phyloP scores from a whole-genome alignment of 2,113 vertebrate genomes.

The Bos taurus region DNA sequence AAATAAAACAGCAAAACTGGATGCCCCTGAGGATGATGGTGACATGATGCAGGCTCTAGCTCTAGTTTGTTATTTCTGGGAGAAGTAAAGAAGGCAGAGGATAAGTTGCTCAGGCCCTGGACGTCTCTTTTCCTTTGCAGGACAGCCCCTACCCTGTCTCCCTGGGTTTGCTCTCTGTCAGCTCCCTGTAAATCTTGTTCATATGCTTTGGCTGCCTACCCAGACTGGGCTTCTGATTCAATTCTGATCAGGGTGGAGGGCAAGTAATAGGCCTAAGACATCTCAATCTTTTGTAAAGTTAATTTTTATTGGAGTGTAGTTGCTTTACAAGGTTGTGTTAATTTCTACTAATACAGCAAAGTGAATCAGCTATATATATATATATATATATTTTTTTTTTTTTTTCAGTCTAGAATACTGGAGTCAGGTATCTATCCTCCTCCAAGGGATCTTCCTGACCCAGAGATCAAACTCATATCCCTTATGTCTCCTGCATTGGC shows the following conservation, averaged over 20 bases:
- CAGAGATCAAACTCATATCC: not conserved
- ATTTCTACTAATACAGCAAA: not conserved
- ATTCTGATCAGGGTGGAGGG: not conserved
- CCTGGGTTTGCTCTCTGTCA: not conserved
- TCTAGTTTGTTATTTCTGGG: constrained; percentile 12
- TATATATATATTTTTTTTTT: not conserved
- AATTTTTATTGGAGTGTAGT: not conserved
- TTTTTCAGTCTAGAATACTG: not conserved
- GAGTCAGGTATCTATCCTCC: not conserved
- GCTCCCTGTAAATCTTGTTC: not conserved
- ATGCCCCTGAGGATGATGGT: constrained; percentile 9
- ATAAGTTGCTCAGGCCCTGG: not conserved
- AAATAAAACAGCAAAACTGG: constrained; percentile 15
- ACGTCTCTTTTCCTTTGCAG: not conserved
- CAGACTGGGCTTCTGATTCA: not conserved
- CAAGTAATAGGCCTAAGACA: not conserved
- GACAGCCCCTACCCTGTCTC: not conserved
- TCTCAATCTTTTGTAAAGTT: not conserved
- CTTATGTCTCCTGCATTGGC: not conserved
- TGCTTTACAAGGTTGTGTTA: not conserved
- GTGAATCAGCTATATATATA: not conserved
- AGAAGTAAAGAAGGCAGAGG: constrained; percentile 38
- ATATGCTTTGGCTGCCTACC: not conserved
- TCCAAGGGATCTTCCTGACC: not conserved
- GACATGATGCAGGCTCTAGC: not conserved